A percentile compares a stretch with the other conserved stretches of the same genome.
Conservation (phyloP, 2,113 vertebrate genomes). For the Bothrops jararaca region DNA sequence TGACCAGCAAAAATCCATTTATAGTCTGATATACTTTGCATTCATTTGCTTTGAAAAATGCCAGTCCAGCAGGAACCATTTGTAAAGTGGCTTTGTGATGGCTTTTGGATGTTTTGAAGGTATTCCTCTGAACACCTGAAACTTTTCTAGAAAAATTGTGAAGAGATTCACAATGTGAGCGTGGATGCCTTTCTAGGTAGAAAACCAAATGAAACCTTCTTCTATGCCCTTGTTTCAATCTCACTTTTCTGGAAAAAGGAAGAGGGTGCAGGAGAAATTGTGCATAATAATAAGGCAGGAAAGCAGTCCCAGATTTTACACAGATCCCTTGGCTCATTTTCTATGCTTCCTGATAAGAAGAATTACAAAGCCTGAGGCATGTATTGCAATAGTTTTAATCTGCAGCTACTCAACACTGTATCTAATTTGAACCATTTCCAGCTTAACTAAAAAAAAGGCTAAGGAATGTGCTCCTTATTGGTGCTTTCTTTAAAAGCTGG, state of each 20-base stretch:
- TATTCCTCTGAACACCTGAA: background rate
- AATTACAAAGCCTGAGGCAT: background rate
- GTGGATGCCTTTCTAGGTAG: background rate
- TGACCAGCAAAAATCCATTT: slow-evolving; percentile 53
- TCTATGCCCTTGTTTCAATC: background rate
- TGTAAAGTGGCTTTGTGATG: slow-evolving; percentile 10
- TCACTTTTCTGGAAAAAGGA: background rate
- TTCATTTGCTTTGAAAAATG: slow-evolving; percentile 46
- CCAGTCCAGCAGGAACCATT: slow-evolving; percentile 43
- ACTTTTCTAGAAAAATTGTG: background rate
- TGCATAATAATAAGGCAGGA: background rate
- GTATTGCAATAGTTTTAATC: background rate
- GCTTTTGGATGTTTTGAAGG: slow-evolving; percentile 30
- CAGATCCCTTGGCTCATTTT: background rate
- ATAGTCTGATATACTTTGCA: slow-evolving; percentile 51
- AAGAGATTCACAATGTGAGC: background rate
- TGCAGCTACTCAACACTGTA: background rate
- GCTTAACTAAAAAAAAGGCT: background rate
- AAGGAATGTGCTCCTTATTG: background rate
- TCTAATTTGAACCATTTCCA: background rate
- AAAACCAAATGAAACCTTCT: background rate
- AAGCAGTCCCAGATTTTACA: background rate
- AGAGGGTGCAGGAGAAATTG: background rate
- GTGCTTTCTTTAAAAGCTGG: background rate
- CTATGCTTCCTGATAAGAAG: background rate